phyloP scores from a whole-genome alignment of 2,797 vertebrate genomes.

The Nyctibius grandis region DNA sequence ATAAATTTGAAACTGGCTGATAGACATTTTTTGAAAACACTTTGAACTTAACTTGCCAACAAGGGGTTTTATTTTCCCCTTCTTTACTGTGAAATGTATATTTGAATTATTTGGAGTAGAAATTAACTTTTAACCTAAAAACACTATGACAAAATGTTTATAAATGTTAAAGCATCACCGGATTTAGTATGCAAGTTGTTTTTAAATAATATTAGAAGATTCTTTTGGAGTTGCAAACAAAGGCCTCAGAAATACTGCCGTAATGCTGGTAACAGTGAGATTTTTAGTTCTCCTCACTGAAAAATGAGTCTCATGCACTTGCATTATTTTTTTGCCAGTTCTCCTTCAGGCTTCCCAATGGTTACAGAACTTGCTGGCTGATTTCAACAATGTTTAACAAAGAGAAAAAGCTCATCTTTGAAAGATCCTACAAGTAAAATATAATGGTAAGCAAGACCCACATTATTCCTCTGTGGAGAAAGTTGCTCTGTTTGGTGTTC shows the following conservation, averaged over 20 bases:
- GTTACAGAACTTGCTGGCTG: not conserved
- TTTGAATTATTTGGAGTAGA: constrained; percentile 3
- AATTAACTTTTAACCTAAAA: constrained; percentile 13
- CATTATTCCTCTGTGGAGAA: not conserved
- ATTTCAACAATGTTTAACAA: not conserved
- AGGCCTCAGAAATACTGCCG: not conserved
- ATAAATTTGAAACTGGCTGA: not conserved
- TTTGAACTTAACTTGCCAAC: not conserved
- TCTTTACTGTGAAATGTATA: not conserved
- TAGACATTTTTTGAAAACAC: not conserved
- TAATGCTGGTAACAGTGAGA: not conserved
- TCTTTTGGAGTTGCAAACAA: not conserved
- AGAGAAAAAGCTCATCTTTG: not conserved
- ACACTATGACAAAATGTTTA: not conserved
- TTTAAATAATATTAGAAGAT: not conserved
- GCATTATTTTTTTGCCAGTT: not conserved
- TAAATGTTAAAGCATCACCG: not conserved
- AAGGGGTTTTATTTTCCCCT: not conserved
- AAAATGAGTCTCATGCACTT: not conserved
- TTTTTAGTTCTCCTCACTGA: not conserved
- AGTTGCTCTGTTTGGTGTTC: not conserved
- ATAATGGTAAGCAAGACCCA: not conserved
- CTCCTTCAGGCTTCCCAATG: not conserved
- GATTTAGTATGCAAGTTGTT: not conserved
- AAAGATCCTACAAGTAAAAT: not conserved